These are phyloP conservation scores for Oryzias curvinotus DNA, from an alignment of 2,113 vertebrate genomes.

Conservation along the genomic window DNA sequence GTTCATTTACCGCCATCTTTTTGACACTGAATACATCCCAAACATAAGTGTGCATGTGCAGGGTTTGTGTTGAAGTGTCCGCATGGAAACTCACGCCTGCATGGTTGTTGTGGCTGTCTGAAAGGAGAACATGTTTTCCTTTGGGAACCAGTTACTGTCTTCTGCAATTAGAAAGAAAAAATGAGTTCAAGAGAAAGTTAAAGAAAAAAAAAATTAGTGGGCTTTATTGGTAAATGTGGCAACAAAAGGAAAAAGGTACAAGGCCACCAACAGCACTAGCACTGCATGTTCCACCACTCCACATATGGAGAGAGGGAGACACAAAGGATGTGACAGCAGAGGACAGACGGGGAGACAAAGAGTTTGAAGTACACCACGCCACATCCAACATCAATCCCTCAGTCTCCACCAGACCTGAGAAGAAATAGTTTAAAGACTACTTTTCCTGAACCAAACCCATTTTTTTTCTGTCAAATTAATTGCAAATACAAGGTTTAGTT, in stretches of 20 bases:
- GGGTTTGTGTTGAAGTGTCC: conserved; percentile 7
- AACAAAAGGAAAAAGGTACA: conserved; percentile 43
- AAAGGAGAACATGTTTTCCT: conserved; percentile 96
- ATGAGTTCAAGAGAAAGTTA: conserved; percentile 8
- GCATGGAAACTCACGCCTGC: conserved; percentile 91
- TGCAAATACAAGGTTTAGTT: too few species aligned
- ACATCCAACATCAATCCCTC: conserved; percentile 68
- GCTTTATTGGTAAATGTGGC: conserved; percentile 4
- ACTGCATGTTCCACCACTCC: conserved; percentile 71
- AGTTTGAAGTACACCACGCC: conserved; percentile 68
- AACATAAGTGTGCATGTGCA: neutral
- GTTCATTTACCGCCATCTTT: conserved; percentile 1
- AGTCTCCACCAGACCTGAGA: conserved; percentile 46
- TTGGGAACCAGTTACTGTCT: conserved; percentile 95
- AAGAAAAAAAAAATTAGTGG: neutral
- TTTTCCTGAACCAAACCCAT: neutral
- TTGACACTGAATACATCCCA: neutral
- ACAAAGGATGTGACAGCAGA: conserved; percentile 70
- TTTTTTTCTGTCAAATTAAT: neutral
- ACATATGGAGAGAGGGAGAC: conserved; percentile 76
- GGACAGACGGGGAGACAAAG: conserved; percentile 62
- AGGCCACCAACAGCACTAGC: conserved; percentile 56
- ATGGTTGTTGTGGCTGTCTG: conserved; percentile 97
- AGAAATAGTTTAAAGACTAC: conserved; percentile 39
- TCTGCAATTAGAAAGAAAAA: conserved; percentile 78